phyloP scores from a whole-genome alignment of 2,888 invertebrate genomes.

The Yponomeuta evonymella region DNA sequence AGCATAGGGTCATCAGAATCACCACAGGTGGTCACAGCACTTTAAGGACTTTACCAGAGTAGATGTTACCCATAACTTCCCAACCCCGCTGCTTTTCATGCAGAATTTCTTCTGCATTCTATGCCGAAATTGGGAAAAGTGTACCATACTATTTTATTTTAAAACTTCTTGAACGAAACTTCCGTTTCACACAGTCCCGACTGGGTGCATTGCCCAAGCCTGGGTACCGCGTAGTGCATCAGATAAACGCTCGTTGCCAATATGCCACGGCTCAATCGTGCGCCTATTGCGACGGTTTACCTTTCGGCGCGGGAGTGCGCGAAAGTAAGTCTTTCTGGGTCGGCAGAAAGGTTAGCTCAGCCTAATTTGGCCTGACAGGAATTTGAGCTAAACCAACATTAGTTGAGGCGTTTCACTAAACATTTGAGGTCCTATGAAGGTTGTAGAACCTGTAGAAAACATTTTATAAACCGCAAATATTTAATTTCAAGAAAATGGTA shows the following conservation, averaged over 20 bases:
- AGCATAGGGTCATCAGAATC: too few species aligned
- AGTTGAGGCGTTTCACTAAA: too few species aligned
- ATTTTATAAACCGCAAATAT: too few species aligned
- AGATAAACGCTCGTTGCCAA: constrained; percentile 35
- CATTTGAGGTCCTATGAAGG: too few species aligned
- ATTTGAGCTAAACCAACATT: not conserved
- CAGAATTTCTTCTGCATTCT: not conserved
- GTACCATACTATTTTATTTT: not conserved
- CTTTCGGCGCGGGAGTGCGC: not conserved
- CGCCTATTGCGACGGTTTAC: not conserved
- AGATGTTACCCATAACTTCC: too few species aligned
- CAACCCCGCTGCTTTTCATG: not conserved
- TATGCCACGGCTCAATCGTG: constrained; percentile 37
- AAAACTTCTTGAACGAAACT: not conserved
- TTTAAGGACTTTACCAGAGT: too few species aligned
- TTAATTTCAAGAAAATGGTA: too few species aligned
- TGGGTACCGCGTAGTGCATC: constrained; percentile 21
- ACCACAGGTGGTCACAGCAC: too few species aligned
- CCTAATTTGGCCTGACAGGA: not conserved
- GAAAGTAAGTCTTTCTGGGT: not conserved
- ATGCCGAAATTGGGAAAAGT: not conserved
- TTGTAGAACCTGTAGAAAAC: too few species aligned
- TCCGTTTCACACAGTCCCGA: constrained; percentile 15
- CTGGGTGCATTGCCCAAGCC: constrained; percentile 25
- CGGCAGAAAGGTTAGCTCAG: not conserved